Evolutionary conservation across 2,888 invertebrate genomes (phyloP), one percentile per base, ranked within the genome.

Genomic region (Drosophila prostipennis): DNA sequence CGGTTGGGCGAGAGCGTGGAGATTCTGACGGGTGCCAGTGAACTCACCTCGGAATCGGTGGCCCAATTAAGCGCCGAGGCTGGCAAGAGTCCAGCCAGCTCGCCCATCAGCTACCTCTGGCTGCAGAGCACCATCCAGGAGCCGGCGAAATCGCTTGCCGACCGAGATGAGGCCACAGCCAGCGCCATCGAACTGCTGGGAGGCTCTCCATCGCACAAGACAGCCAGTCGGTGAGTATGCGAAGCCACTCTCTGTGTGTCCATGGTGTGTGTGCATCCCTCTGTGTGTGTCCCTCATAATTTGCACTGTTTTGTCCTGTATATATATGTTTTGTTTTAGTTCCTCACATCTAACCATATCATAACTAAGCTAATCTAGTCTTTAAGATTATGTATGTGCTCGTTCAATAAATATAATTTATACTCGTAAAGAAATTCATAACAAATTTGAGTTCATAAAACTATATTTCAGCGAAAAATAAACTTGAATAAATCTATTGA

Each of bases 31-130:
- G 91, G 91, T 1, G 91, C 91, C 39, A 81, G 80, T 56, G 91
- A 91, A 58, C 74, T 91, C n/a, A 89, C 90, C 46, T 43, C 72
- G 0, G 84, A 86, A 3, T 79, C 88, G 67, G 74, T 79, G 45
- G 75, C 76, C 5, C 81, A 79, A 32, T 40, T 77, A 32, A 61
- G 76, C 39, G 51, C 76, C 46, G 76, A 72, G 45, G 59, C 74
- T 36, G 74, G 79, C 37, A 89, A 88, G 60, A 92, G 91, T 76
- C 90, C 91, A 3, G 92, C 92, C 6, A 92, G 90, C 77, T 93
- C 93, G 11, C 93, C 93, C 13, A 93, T 93, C 19, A 92, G 91
- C 74, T 93, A 93, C 77, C 79, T 93, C 29, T 92, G 92, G 92
- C 92, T 91, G 65, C 93, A 93, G 78, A 92, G 92, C 73, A 92